Conservation (phyloP, 2,888 invertebrate species). For the Sepioteuthis lessoniana region DNA sequence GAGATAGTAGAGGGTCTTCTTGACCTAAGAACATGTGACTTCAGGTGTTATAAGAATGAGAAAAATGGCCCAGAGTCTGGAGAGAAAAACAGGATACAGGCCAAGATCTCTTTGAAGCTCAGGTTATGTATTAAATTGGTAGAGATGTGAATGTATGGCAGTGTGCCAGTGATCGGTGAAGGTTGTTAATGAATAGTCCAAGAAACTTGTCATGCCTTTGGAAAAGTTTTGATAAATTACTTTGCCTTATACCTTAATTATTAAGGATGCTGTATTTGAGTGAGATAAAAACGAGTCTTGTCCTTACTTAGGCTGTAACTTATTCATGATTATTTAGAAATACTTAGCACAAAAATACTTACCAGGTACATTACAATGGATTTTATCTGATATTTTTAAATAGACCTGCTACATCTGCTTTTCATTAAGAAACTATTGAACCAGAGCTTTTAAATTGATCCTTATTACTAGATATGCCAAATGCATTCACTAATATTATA, state of each 20-base stretch:
- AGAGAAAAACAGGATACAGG: neutral
- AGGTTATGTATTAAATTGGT: neutral
- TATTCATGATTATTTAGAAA: too few relatives aligned
- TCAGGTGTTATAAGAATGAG: neutral
- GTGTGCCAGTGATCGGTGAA: neutral
- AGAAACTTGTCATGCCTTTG: neutral
- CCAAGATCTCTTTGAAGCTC: constrained; percentile 6
- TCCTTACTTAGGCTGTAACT: too few relatives aligned
- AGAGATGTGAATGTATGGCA: neutral
- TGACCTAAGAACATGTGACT: neutral
- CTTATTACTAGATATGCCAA: too few relatives aligned
- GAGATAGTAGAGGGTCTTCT: neutral
- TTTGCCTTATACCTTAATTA: neutral
- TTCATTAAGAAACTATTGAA: too few relatives aligned
- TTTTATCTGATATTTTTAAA: too few relatives aligned
- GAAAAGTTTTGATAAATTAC: neutral
- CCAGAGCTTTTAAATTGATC: too few relatives aligned
- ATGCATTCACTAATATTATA: too few relatives aligned
- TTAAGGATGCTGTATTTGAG: neutral
- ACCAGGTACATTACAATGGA: too few relatives aligned
- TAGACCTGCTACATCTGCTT: too few relatives aligned
- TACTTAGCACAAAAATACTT: too few relatives aligned
- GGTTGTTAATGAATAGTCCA: neutral
- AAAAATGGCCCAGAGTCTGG: neutral
- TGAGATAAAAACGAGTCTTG: too few relatives aligned